Evolutionary conservation across 2,888 invertebrate genomes (phyloP), one percentile per base, ranked within the genome.

Genomic region (Polymixis flavicincta): DNA sequence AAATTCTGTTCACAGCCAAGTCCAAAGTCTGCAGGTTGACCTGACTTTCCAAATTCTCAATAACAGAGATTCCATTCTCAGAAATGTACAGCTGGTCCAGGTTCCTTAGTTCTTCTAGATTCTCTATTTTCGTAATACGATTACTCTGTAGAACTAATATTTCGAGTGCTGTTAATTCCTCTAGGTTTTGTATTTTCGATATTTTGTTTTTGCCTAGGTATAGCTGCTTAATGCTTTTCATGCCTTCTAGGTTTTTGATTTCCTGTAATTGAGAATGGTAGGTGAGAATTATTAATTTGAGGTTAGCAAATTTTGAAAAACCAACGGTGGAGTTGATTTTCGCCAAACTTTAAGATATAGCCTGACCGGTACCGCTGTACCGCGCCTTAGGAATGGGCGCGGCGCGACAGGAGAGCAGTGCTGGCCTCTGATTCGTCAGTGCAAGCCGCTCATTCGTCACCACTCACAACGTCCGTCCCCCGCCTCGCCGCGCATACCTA

Each of bases 141-240:
- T 99, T 99, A 88, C 98, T 98, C 97, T 99, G 99, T 61, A 99
- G 92, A 85, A 99, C 99, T 22, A 99, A 94, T 80, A 98, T 97
- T 83, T 98, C 97, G 55, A 99, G 96, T 78, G 98, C 97, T 0
- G 95, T 95, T 50, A 99, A 94, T 2, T 96, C 96, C 19, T 98
- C 97, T 22, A 99, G 93, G 90, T 99, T 98, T 89, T 98, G 97
- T 66, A 99, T 98, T 93, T 98, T 98, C 0, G 97, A 95, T 82
- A 99, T 99, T 96, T 99, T 99, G 94, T 99, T 99, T 94, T 99
- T 99, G 22, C 99, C 99, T 72, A 99, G 95, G 94, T 98, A 99
- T 19, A 99, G 96, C 87, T 98, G 98, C 28, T 97, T 98, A 28
- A 99, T 95, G 73, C 97, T 97, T 4, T 96, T 97, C 79, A 99